Conservation (phyloP, 2,888 invertebrate genomes). For the Ferdinandea cuprea region DNA sequence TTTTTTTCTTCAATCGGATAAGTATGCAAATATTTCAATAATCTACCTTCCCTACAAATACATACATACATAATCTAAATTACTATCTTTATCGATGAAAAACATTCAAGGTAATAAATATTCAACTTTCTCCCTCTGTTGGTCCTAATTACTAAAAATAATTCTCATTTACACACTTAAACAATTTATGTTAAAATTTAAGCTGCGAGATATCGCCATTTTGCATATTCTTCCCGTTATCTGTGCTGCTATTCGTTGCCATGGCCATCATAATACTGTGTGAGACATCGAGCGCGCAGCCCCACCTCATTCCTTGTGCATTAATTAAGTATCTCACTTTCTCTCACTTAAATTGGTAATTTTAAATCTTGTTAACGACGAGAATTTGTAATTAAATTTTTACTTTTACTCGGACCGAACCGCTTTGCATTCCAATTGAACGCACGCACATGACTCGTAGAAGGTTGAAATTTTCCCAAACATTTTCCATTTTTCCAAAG, state of each 20-base stretch:
- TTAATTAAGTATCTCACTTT: conserved; percentile 67
- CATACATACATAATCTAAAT: too few species aligned
- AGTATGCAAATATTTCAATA: too few species aligned
- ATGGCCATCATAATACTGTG: conserved; percentile 14
- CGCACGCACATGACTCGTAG: conserved; percentile 43
- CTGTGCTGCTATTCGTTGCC: conserved; percentile 16
- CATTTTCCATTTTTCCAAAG: background rate
- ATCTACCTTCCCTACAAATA: too few species aligned
- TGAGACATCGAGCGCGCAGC: conserved; percentile 3
- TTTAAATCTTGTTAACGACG: conserved; percentile 73
- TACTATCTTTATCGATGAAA: too few species aligned
- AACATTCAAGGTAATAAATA: too few species aligned
- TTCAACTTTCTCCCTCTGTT: too few species aligned
- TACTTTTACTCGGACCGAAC: conserved; percentile 44
- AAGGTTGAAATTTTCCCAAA: background rate
- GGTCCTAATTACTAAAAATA: conserved; percentile 56
- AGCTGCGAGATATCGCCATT: conserved; percentile 58
- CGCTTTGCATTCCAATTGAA: conserved; percentile 64
- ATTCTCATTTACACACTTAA: conserved; percentile 64
- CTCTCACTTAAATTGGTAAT: conserved; percentile 66
- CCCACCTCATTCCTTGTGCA: conserved; percentile 23
- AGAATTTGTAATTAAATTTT: conserved; percentile 74
- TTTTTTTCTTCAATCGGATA: too few species aligned
- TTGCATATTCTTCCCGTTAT: conserved; percentile 64
- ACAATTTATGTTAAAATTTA: conserved; percentile 66